phyloP scores from a whole-genome alignment of 1,140 invertebrate genomes.

The Drosophila kepulauana region DNA sequence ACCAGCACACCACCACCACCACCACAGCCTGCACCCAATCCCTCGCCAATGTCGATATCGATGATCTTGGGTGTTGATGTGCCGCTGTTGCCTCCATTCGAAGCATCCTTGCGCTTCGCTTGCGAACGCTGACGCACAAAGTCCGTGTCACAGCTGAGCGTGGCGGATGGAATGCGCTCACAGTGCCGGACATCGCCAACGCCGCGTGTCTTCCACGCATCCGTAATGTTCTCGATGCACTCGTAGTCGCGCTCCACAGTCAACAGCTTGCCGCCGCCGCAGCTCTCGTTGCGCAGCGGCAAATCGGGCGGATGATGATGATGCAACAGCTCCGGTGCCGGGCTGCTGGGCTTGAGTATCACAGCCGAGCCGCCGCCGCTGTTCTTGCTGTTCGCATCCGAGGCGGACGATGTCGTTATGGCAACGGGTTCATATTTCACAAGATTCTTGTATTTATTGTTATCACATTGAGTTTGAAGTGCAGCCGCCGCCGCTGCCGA shows the following conservation, averaged over 20 bases:
- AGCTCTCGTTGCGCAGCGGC: slow-evolving; percentile 73
- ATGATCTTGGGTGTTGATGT: slow-evolving; percentile 69
- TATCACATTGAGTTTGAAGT: slow-evolving; percentile 67
- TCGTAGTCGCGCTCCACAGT: slow-evolving; percentile 75
- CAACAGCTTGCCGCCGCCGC: slow-evolving; percentile 10
- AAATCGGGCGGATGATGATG: slow-evolving; percentile 61
- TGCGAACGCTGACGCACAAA: slow-evolving; percentile 81
- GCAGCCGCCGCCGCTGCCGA: background rate
- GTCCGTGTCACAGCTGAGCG: slow-evolving; percentile 73
- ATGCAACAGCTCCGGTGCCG: slow-evolving; percentile 49
- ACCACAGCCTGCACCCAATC: slow-evolving; percentile 14
- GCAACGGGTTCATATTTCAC: slow-evolving; percentile 81
- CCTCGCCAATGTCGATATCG: slow-evolving; percentile 78
- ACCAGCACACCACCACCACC: slow-evolving; percentile 12
- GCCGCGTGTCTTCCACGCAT: slow-evolving; percentile 92
- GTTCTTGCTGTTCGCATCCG: slow-evolving; percentile 60
- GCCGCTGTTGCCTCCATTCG: slow-evolving; percentile 41
- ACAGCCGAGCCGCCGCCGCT: slow-evolving; percentile 66
- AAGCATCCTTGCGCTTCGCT: slow-evolving; percentile 74
- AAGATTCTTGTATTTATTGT: slow-evolving; percentile 75
- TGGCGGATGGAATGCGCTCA: slow-evolving; percentile 82
- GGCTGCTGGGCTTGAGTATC: slow-evolving; percentile 68
- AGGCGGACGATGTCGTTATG: slow-evolving; percentile 78
- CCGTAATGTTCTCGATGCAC: slow-evolving; percentile 85
- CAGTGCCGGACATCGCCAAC: slow-evolving; percentile 89